phyloP scores from a whole-genome alignment of 92 coral and sea anemone species.

The Heliopora coerulea region DNA sequence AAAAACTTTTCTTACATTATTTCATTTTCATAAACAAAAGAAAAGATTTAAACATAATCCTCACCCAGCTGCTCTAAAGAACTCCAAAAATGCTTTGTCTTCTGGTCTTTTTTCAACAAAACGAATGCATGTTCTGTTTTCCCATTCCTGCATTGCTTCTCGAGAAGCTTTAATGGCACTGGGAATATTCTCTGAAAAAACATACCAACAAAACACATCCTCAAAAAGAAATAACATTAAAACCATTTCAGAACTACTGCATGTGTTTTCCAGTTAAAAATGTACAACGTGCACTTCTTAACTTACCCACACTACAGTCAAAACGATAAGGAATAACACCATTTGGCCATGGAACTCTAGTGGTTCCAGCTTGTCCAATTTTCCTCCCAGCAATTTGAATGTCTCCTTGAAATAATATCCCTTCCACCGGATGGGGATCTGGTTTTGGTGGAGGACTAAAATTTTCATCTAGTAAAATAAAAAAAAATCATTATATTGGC shows the following conservation, averaged over 20 bases:
- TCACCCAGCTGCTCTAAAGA: slow-evolving; percentile 82
- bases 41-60: too few species aligned
- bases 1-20: too few species aligned
- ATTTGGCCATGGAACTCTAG: slow-evolving; percentile 61
- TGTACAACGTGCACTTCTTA: too few species aligned
- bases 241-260: not conserved
- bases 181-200: slow-evolving; percentile 60
- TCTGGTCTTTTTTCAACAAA: slow-evolving; percentile 63
- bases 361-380: slow-evolving; percentile 12
- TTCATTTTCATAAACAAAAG: too few species aligned
- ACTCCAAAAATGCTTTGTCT: slow-evolving; percentile 73
- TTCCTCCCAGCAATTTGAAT: slow-evolving; percentile 14
- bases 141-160: slow-evolving; percentile 70
- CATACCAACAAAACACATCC: not conserved
- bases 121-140: slow-evolving; percentile 68
- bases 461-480: not conserved
- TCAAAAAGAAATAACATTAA: not conserved
- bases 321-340: slow-evolving; percentile 81
- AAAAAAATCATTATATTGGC: not conserved
- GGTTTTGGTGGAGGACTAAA: not conserved
- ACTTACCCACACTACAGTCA: slow-evolving; percentile 89
- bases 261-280: not conserved
- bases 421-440: not conserved
- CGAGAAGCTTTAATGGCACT: slow-evolving; percentile 56
- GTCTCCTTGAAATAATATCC: slow-evolving; percentile 19